phyloP scores from a whole-genome alignment of 2,113 vertebrate genomes.

The Oplegnathus fasciatus region DNA sequence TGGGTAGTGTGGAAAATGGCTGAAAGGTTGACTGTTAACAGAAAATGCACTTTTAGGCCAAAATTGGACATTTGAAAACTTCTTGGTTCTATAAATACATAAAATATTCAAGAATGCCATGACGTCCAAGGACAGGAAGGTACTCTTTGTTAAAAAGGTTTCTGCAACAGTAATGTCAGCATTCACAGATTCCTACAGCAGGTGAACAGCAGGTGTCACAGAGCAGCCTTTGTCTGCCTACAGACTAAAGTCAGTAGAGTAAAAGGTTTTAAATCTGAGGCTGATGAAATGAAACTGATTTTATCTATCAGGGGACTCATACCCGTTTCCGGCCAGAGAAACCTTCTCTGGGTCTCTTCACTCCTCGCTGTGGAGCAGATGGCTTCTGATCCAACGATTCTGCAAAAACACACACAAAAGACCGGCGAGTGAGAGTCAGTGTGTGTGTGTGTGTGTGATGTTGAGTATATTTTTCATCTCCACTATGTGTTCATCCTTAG shows the following conservation, averaged over 20 bases:
- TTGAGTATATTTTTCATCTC: background rate
- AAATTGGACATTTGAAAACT: background rate
- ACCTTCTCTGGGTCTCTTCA: slow-evolving; percentile 90
- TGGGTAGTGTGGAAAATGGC: background rate
- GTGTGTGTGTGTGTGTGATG: background rate
- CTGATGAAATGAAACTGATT: background rate
- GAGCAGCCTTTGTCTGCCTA: background rate
- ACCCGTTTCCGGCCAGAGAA: slow-evolving; percentile 91
- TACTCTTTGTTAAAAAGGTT: background rate
- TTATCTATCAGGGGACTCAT: slow-evolving; percentile 51
- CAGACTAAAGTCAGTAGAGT: background rate
- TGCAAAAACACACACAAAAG: slow-evolving; percentile 44
- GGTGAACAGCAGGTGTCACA: background rate
- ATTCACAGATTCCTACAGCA: background rate
- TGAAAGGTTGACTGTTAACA: background rate
- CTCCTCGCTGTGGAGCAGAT: slow-evolving; percentile 77
- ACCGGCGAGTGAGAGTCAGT: background rate
- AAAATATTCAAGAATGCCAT: background rate
- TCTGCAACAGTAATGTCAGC: background rate
- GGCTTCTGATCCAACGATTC: slow-evolving; percentile 61
- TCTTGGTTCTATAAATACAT: background rate
- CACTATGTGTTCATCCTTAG: background rate
- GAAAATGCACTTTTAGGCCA: background rate
- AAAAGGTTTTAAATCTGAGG: background rate
- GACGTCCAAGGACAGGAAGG: background rate